Conservation (phyloP, 2,888 invertebrate genomes). For the Euplagia quadripunctaria region DNA sequence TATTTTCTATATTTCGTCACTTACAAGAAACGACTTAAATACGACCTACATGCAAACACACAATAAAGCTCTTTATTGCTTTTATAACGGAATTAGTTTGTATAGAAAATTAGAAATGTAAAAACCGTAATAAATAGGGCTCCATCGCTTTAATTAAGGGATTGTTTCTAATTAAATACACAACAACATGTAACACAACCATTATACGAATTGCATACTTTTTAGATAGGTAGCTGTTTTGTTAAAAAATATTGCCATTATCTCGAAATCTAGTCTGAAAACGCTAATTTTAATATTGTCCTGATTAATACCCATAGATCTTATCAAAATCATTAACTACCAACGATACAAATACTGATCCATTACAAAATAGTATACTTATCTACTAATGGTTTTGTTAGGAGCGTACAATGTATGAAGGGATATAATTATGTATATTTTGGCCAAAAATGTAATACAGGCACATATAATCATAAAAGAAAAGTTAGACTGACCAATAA, state of each 20-base stretch:
- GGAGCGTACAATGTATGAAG: background rate
- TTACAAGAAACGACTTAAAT: background rate
- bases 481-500: background rate
- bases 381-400: background rate
- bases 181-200: background rate
- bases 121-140: background rate
- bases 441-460: background rate
- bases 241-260: background rate
- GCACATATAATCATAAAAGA: background rate
- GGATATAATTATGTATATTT: background rate
- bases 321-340: background rate
- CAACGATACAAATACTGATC: background rate
- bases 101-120: background rate
- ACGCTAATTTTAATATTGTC: background rate
- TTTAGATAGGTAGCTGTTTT: background rate
- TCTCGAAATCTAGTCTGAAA: slow-evolving; percentile 1
- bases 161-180: background rate
- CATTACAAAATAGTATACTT: background rate
- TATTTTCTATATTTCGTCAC: slow-evolving; percentile 10
- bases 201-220: background rate
- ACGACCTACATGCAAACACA: background rate
- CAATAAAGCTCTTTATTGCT: background rate
- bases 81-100: background rate
- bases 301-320: background rate
- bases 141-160: background rate